phyloP scores from a whole-genome alignment of 2,888 invertebrate species.

The Eupithecia dodoneata region DNA sequence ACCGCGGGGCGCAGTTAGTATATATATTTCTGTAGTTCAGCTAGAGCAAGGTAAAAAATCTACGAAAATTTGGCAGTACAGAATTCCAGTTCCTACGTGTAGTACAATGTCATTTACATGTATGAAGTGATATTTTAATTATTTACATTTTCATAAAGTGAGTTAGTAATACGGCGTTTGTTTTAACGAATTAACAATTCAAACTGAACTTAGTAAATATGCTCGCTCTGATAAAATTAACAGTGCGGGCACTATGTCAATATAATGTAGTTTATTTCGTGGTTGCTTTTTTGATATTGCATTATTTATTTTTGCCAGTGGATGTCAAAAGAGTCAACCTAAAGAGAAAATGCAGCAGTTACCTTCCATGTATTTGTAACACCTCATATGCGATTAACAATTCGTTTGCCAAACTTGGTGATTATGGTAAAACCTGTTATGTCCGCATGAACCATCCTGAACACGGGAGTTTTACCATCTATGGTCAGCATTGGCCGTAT shows the following conservation, averaged over 20 bases:
- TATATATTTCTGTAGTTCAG: too few species aligned
- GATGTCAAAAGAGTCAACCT: too few species aligned
- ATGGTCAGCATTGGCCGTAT: too few species aligned
- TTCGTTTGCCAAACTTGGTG: too few species aligned
- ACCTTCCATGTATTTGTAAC: too few species aligned
- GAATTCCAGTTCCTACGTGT: neutral
- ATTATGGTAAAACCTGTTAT: too few species aligned
- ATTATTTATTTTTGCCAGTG: neutral
- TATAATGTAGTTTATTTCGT: neutral
- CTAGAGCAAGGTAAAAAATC: neutral
- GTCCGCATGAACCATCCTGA: too few species aligned
- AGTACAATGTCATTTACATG: neutral
- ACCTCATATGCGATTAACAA: too few species aligned
- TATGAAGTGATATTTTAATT: neutral
- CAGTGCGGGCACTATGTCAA: neutral
- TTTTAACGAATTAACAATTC: constrained; percentile 3
- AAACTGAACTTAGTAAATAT: neutral
- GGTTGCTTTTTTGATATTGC: neutral
- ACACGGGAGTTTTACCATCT: too few species aligned
- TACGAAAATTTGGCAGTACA: neutral
- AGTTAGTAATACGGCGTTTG: neutral
- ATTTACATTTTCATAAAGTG: neutral
- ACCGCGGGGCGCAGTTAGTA: too few species aligned
- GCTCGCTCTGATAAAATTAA: neutral
- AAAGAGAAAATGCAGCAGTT: too few species aligned